Conservation (phyloP, 1,140 invertebrate species). For the Scaptomyza montana region DNA sequence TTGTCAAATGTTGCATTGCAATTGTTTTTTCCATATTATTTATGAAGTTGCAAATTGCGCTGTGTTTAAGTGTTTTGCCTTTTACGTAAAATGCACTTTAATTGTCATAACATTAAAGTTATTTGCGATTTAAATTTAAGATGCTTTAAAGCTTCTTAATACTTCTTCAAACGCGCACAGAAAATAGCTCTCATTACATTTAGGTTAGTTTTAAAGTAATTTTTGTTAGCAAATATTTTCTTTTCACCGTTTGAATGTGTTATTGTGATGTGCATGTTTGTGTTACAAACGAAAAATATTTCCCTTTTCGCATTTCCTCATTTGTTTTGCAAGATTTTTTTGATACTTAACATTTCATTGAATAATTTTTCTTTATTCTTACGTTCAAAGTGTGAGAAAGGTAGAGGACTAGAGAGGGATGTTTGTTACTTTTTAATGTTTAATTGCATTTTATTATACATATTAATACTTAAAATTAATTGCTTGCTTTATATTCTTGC, state of each 20-base stretch:
- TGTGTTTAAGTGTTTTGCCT: slow-evolving; percentile 10
- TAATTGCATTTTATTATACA: slow-evolving; percentile 65
- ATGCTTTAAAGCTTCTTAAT: slow-evolving; percentile 34
- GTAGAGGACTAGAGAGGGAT: slow-evolving; percentile 58
- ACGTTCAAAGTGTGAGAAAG: slow-evolving; percentile 37
- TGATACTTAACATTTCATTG: slow-evolving; percentile 18
- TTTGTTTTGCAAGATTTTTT: slow-evolving; percentile 1
- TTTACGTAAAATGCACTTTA: slow-evolving; percentile 15
- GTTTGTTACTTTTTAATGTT: slow-evolving; percentile 28
- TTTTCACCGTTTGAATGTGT: slow-evolving; percentile 13
- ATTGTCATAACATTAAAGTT: slow-evolving; percentile 7
- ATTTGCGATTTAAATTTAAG: slow-evolving; percentile 25
- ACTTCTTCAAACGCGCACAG: slow-evolving; percentile 56
- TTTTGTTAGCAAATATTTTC: slow-evolving; percentile 3
- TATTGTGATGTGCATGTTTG: slow-evolving; percentile 16
- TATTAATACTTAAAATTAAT: slow-evolving; percentile 80
- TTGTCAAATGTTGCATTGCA: slow-evolving; percentile 24
- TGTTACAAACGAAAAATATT: slow-evolving; percentile 7
- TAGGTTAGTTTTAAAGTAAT: background rate
- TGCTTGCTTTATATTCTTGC: slow-evolving; percentile 78
- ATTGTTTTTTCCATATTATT: slow-evolving; percentile 18
- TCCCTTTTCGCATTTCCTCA: background rate
- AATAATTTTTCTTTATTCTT: slow-evolving; percentile 29
- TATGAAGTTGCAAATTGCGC: slow-evolving; percentile 19
- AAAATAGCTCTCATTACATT: slow-evolving; percentile 18